These are phyloP conservation scores for Montipora foliosa DNA, from an alignment of 64 coral and sea anemone genomes.

Conservation along the genomic window DNA sequence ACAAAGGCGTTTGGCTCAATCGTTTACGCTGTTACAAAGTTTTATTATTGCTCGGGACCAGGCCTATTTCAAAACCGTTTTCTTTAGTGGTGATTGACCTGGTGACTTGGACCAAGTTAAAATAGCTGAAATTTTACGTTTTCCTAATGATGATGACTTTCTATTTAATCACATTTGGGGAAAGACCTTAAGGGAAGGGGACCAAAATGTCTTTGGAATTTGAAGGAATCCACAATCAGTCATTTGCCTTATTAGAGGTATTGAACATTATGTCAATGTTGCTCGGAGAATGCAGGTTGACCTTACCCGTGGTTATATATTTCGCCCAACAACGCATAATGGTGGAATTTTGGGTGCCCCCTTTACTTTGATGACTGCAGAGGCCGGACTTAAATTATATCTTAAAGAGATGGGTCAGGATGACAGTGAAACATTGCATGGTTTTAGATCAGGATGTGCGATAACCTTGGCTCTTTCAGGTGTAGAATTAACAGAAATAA, in stretches of 20 bases:
- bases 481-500: too few species aligned
- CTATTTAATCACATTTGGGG: too few species aligned
- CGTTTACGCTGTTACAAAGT: too few species aligned
- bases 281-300: slow-evolving; percentile 38
- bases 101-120: too few species aligned
- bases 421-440: slow-evolving; percentile 48
- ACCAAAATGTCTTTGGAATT: too few species aligned
- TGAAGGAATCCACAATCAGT: slow-evolving; percentile 16
- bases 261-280: slow-evolving; percentile 47
- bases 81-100: too few species aligned
- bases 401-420: slow-evolving; percentile 31
- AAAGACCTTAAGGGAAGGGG: too few species aligned
- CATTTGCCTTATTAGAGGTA: slow-evolving; percentile 35
- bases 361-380: slow-evolving; percentile 23
- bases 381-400: slow-evolving; percentile 48
- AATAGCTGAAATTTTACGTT: too few species aligned
- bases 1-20: too few species aligned
- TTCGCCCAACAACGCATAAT: slow-evolving; percentile 25
- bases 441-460: slow-evolving; percentile 26
- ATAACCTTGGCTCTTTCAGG: slow-evolving; percentile 25
- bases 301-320: slow-evolving; percentile 22
- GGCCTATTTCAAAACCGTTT: too few species aligned
- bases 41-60: too few species aligned
- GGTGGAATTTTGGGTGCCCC: slow-evolving; percentile 28
- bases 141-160: too few species aligned